Percentiles rank a stretch among this genome's conserved stretches.
Conservation (phyloP, 1,140 invertebrate species). For the Lethrus apterus region DNA sequence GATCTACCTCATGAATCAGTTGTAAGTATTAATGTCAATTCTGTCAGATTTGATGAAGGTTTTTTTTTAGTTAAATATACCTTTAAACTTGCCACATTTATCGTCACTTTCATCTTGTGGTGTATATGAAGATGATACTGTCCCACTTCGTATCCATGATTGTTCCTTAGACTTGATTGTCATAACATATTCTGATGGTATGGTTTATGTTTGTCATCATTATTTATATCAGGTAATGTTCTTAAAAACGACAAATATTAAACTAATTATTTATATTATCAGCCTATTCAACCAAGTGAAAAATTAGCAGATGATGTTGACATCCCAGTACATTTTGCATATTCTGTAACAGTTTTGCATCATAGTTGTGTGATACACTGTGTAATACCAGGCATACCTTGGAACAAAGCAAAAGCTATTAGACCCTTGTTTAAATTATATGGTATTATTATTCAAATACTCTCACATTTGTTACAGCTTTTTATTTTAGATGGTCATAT, state of each 20-base stretch:
- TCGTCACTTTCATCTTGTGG: slow-evolving; percentile 50
- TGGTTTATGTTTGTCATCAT: slow-evolving; percentile 77
- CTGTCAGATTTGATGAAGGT: background rate
- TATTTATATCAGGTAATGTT: slow-evolving; percentile 64
- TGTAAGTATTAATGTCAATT: slow-evolving; percentile 44
- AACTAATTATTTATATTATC: slow-evolving; percentile 16
- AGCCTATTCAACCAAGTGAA: slow-evolving; percentile 31
- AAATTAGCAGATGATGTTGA: slow-evolving; percentile 27
- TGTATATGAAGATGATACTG: slow-evolving; percentile 69
- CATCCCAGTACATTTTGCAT: slow-evolving; percentile 67
- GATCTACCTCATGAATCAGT: slow-evolving; percentile 78
- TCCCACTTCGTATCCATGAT: slow-evolving; percentile 70
- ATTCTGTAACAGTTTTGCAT: slow-evolving; percentile 72
- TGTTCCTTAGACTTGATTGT: slow-evolving; percentile 73
- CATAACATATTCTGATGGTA: slow-evolving; percentile 61
- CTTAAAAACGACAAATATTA: background rate
- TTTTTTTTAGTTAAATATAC: slow-evolving; percentile 65
- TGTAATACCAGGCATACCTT: slow-evolving; percentile 69
- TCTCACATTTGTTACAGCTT: background rate
- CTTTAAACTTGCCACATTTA: slow-evolving; percentile 68
- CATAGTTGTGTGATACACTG: slow-evolving; percentile 76
- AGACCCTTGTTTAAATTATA: slow-evolving; percentile 67
- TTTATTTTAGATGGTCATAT: slow-evolving; percentile 60
- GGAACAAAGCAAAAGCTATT: slow-evolving; percentile 63
- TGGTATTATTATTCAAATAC: slow-evolving; percentile 34